Conservation (phyloP, 2,888 invertebrate species). For the Saturnia japonica region DNA sequence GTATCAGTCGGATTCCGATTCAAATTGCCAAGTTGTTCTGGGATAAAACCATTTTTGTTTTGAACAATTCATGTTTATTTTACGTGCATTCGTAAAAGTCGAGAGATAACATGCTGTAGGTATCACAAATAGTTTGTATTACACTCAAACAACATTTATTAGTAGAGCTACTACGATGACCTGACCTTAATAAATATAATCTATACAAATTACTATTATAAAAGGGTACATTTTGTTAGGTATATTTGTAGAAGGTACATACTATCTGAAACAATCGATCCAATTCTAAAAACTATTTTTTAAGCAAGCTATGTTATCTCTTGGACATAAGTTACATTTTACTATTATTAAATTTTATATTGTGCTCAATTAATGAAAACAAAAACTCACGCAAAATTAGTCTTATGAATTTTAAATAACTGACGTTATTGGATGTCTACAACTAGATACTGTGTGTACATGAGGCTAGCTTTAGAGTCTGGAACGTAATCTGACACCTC, state of each 20-base stretch:
- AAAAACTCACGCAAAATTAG: too few relatives aligned
- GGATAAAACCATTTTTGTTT: neutral
- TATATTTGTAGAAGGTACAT: too few relatives aligned
- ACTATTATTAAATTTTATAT: too few relatives aligned
- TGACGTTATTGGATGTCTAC: neutral
- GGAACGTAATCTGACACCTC: neutral
- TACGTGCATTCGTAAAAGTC: neutral
- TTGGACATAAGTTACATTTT: too few relatives aligned
- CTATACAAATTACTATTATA: neutral
- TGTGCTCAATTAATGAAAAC: too few relatives aligned
- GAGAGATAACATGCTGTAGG: neutral
- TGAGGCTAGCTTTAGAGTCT: neutral
- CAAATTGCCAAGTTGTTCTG: neutral
- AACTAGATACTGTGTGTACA: neutral
- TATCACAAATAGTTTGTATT: neutral
- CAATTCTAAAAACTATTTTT: too few relatives aligned
- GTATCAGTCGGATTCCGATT: neutral
- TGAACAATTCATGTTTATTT: constrained; percentile 5
- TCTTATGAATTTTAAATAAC: neutral
- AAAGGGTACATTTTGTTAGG: too few relatives aligned
- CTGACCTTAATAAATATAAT: neutral
- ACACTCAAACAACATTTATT: neutral
- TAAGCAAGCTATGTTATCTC: too few relatives aligned
- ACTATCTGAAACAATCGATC: too few relatives aligned
- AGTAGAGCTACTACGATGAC: neutral